phyloP scores from a whole-genome alignment of 2,113 vertebrate species.

The Uria lomvia region DNA sequence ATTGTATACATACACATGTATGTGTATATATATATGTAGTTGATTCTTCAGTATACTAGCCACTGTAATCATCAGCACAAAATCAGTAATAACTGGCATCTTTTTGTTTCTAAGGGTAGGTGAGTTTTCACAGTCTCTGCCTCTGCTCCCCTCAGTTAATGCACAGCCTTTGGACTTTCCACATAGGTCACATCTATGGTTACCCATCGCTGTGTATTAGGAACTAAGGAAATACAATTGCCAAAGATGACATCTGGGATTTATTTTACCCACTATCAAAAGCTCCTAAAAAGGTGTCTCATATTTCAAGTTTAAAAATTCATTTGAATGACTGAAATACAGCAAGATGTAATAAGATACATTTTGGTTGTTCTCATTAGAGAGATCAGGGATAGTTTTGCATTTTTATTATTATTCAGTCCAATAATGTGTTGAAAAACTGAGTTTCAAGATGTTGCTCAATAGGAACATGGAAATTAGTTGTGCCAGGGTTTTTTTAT shows the following conservation, averaged over 20 bases:
- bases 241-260: neutral
- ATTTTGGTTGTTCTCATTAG: neutral
- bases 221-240: neutral
- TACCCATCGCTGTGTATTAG: neutral
- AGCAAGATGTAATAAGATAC: accelerated
- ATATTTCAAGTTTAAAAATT: neutral
- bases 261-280: neutral
- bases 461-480: neutral
- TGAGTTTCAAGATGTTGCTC: neutral
- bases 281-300: neutral
- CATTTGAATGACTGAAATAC: neutral
- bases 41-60: neutral
- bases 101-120: neutral
- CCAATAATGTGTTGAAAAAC: neutral
- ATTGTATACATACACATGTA: neutral
- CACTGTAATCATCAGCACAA: neutral
- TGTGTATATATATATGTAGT: accelerated
- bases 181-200: accelerated
- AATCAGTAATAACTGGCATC: neutral
- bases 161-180: neutral
- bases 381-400: neutral
- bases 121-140: neutral
- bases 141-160: neutral
- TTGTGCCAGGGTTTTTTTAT: neutral
- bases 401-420: neutral